Percentiles rank a stretch among this genome's conserved stretches.
phyloP scores from a whole-genome alignment of 2,797 vertebrate genomes.

The Arnoldichthys spilopterus region DNA sequence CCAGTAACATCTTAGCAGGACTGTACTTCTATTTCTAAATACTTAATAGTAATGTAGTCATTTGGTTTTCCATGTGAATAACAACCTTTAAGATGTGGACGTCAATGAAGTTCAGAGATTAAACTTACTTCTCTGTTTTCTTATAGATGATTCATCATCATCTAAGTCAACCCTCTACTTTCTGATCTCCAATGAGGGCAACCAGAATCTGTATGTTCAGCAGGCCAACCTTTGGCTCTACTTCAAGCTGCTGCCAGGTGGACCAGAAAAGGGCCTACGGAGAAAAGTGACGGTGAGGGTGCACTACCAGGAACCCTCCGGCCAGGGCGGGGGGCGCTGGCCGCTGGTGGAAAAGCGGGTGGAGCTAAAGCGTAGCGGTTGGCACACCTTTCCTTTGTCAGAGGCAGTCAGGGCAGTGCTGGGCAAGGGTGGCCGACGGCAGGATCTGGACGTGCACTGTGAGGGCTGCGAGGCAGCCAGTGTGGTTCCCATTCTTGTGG shows the following conservation, averaged over 20 bases:
- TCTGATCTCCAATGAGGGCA: conserved; percentile 95
- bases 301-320: conserved; percentile 84
- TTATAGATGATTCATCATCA: conserved; percentile 85
- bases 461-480: conserved; percentile 88
- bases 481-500: conserved; percentile 88
- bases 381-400: conserved; percentile 95
- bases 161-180: conserved; percentile 90
- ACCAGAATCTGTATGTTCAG: conserved; percentile 93
- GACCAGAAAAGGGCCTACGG: conserved; percentile 87
- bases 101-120: background rate
- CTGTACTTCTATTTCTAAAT: background rate
- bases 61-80: background rate
- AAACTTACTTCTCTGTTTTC: conserved; percentile 35
- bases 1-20: background rate
- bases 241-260: conserved; percentile 88
- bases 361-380: conserved; percentile 94
- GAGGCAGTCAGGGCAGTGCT: conserved; percentile 89
- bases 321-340: conserved; percentile 73
- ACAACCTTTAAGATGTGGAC: background rate
- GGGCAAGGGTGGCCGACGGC: conserved; percentile 87
- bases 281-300: conserved; percentile 93
- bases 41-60: background rate
- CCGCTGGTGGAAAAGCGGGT: conserved; percentile 92
- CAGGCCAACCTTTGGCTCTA: conserved; percentile 98
- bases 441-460: conserved; percentile 93